Conservation (phyloP, 2,888 invertebrate species). For the Leucophenga maculata region DNA sequence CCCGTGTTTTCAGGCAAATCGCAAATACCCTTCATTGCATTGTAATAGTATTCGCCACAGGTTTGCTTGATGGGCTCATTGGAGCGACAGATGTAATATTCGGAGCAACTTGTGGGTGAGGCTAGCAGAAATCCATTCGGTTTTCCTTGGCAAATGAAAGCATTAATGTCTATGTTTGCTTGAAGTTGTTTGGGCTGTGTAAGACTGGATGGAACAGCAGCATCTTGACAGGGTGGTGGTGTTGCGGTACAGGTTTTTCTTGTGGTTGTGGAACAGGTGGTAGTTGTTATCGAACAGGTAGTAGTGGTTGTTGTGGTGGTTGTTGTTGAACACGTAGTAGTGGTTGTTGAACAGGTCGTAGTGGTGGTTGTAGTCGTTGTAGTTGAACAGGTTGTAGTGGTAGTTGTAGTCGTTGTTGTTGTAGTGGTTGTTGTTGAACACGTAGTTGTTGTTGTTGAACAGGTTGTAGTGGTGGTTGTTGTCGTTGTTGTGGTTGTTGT, state of each 20-base stretch:
- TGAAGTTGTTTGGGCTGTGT: conserved; percentile 22
- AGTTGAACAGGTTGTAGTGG: conserved; percentile 19
- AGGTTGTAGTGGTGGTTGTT: conserved; percentile 22
- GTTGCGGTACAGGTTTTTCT: not conserved
- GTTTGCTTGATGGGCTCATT: conserved; percentile 51
- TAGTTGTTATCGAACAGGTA: not conserved
- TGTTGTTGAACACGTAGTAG: conserved; percentile 24
- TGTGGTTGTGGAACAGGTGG: not conserved
- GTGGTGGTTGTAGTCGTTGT: conserved; percentile 7
- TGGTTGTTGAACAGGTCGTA: not conserved
- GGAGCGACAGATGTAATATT: conserved; percentile 61
- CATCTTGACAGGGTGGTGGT: not conserved
- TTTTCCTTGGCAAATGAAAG: conserved; percentile 57
- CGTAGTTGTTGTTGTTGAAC: conserved; percentile 28
- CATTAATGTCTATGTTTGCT: conserved; percentile 36
- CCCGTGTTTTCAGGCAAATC: conserved; percentile 63
- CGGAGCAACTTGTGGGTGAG: conserved; percentile 59
- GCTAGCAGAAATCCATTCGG: conserved; percentile 61
- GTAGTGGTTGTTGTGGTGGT: conserved; percentile 13
- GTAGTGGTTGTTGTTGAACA: conserved; percentile 31
- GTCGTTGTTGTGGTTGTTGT: conserved; percentile 12
- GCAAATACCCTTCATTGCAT: conserved; percentile 60
- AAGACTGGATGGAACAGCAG: not conserved
- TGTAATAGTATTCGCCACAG: conserved; percentile 61
- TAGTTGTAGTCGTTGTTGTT: conserved; percentile 9